Base-by-base conservation (phyloP, 2,888 invertebrate species). In the Baronia brevicornis region DNA sequence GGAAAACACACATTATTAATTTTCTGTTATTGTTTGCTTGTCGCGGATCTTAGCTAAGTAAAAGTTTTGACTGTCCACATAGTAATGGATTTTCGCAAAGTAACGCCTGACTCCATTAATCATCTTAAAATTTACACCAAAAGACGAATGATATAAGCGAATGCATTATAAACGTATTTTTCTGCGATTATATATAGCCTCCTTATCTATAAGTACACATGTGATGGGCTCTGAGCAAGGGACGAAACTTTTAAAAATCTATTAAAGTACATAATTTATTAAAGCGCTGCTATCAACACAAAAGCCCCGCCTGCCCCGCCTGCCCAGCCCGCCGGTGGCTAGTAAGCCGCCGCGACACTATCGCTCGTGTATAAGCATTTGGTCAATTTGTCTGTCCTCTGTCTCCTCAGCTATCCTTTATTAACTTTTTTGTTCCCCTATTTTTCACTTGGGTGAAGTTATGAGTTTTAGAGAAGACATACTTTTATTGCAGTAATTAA, bases 401-500 rank as follows among this genome's bases (percentile, higher is more conserved):
- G 56, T 51, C 57, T 55, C 56, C 55, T 42, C 46, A 43, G 39
- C 54, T 59, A 68, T 69, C 68, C 62, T 61, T 64, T 68, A 69
- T 65, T 59, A 66, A 63, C 57, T 62, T 69, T 77, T 75, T 74
- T 72, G 66, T 60, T 66, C 47, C 45, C 45, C 61, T 60, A 65
- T 71, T 69, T 73, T 75, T 73, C 66, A 69, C 63, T 60, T 54
- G 48, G 55, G 54, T 61, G 63, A 65, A 72, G 60, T 69, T 72
- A 75, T 75, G 68, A 69, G 73, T 60, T 67, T 75, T 65, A 62
- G 63, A 63, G 62, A 60, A 61, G 59, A 62, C 67, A 68, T 72
- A 63, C 62, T 70, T 77, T 79, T 80, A 80, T 78, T 75, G 65
- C 61, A 60, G 79, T 68, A 72, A 77, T 80, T 78, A 69, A 82